phyloP scores from a whole-genome alignment of 2,888 invertebrate species.

The Ichneumoninae sp. region DNA sequence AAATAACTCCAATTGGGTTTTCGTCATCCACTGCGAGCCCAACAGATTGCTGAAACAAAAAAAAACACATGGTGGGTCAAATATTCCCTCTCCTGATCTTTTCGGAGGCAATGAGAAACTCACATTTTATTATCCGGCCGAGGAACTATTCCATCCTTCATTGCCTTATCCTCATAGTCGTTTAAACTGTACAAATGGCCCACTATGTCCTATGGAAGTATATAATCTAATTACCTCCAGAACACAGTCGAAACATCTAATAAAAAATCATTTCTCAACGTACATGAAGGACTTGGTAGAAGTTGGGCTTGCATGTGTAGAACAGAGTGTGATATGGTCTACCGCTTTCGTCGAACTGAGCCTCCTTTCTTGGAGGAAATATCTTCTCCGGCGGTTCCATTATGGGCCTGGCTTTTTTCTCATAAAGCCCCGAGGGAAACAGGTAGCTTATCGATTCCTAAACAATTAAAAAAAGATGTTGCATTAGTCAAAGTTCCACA shows the following conservation, averaged over 20 bases:
- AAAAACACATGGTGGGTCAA: constrained; percentile 81
- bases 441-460: constrained; percentile 90
- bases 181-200: constrained; percentile 89
- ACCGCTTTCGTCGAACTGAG: constrained; percentile 96
- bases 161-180: constrained; percentile 90
- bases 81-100: neutral
- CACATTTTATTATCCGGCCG: constrained; percentile 87
- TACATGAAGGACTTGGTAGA: constrained; percentile 93
- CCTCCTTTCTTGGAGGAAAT: constrained; percentile 93
- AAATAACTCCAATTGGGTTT: constrained; percentile 87
- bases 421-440: constrained; percentile 97
- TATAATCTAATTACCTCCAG: neutral
- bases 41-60: constrained; percentile 84
- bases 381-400: constrained; percentile 96
- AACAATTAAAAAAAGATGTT: constrained; percentile 55
- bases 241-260: neutral
- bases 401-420: constrained; percentile 93
- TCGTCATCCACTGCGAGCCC: constrained; percentile 88
- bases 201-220: constrained; percentile 87
- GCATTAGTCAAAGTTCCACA: constrained; percentile 5
- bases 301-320: constrained; percentile 95
- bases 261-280: constrained; percentile 76
- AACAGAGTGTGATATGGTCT: constrained; percentile 96
- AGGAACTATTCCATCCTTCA: constrained; percentile 86
- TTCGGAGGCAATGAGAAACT: constrained; percentile 72